Conservation (phyloP, 2,113 vertebrate genomes). For the Pao palembangensis region DNA sequence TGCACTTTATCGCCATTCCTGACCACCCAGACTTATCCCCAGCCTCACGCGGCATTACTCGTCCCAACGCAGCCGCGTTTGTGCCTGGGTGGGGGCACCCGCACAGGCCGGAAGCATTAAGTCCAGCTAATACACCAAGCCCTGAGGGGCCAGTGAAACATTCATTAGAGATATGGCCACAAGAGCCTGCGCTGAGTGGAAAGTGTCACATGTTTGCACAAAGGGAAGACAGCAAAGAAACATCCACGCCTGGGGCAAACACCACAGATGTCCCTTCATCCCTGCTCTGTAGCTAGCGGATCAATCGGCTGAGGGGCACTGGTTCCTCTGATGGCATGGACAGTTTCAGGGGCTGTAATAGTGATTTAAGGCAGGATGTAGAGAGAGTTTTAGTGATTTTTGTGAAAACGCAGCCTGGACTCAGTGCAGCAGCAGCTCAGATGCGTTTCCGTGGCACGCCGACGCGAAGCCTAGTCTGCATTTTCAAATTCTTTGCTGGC, state of each 20-base stretch:
- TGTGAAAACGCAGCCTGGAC: constrained; percentile 41
- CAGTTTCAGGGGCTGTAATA: constrained; percentile 31
- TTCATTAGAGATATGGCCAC: constrained; percentile 64
- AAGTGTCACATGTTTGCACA: constrained; percentile 71
- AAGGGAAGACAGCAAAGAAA: constrained; percentile 52
- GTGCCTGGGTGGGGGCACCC: constrained; percentile 32
- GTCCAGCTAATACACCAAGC: constrained; percentile 61
- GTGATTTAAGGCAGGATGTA: constrained; percentile 27
- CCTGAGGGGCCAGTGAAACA: constrained; percentile 42
- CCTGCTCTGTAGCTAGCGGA: constrained; percentile 36
- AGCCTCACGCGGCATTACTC: constrained; percentile 41
- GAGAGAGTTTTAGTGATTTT: constrained; percentile 25
- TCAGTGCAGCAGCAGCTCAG: constrained; percentile 38
- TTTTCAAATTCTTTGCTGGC: constrained; percentile 60
- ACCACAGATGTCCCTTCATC: constrained; percentile 66
- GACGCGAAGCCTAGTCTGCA: constrained; percentile 49
- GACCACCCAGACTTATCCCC: constrained; percentile 69
- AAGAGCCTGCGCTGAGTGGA: constrained; percentile 38
- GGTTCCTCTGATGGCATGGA: constrained; percentile 35
- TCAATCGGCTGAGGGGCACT: constrained; percentile 48
- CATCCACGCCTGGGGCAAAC: constrained; percentile 57
- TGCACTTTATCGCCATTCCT: constrained; percentile 60
- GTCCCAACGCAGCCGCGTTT: constrained; percentile 54
- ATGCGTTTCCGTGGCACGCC: constrained; percentile 49
- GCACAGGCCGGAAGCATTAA: constrained; percentile 66